Percentiles rank a stretch among this genome's conserved stretches.
Evolutionary conservation across 2,888 invertebrate species (phyloP).

Genomic region (Lymantria dispar): DNA sequence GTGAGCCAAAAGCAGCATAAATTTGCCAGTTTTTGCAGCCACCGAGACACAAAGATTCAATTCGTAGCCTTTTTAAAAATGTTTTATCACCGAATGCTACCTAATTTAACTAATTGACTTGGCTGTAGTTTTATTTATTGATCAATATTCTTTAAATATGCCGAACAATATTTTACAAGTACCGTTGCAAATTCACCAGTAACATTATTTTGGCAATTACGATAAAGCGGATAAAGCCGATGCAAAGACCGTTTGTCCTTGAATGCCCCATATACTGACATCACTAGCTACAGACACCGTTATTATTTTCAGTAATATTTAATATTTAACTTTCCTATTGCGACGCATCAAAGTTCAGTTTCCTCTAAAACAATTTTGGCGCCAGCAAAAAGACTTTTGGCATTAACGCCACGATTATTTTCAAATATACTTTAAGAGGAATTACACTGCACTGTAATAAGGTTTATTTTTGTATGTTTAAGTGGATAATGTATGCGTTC

Average conservation of each 20-base stretch:
- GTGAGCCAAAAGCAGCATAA: no score
- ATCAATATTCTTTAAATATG: background rate
- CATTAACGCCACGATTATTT: background rate
- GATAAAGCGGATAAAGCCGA: background rate
- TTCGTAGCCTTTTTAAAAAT: no score
- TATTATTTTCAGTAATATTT: background rate
- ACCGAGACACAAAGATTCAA: no score
- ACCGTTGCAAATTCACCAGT: conserved; percentile 8
- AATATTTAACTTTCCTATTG: conserved; percentile 2
- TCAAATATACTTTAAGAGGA: no score
- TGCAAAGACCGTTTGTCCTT: conserved; percentile 19
- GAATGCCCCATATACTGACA: conserved; percentile 9
- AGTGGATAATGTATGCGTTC: no score
- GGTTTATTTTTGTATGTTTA: conserved; percentile 8
- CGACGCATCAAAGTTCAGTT: conserved; percentile 5
- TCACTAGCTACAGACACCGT: conserved; percentile 1
- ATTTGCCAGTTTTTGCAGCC: no score
- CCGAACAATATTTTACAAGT: background rate
- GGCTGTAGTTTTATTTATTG: no score
- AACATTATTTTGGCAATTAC: conserved; percentile 13
- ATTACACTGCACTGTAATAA: background rate
- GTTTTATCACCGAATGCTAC: no score
- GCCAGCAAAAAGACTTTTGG: conserved; percentile 9
- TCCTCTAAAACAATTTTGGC: conserved; percentile 3
- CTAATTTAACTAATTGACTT: no score